phyloP scores from a whole-genome alignment of 2,113 vertebrate genomes.

The Pica pica region DNA sequence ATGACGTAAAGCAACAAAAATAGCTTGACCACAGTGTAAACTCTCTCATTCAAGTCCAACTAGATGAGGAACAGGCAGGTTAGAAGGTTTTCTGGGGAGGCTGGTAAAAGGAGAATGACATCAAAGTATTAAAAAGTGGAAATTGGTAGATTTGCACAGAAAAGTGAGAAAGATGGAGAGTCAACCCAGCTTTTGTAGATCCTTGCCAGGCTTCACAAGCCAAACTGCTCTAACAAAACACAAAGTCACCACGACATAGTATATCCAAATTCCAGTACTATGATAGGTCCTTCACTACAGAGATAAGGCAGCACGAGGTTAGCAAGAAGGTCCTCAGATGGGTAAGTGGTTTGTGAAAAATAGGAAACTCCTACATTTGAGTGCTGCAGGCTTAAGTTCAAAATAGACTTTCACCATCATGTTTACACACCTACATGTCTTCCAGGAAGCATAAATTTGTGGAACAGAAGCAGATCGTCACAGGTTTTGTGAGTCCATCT shows the following conservation, averaged over 20 bases:
- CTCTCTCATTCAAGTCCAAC: neutral
- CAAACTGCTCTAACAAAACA: neutral
- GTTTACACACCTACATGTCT: neutral
- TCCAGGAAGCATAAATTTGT: neutral
- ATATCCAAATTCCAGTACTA: neutral
- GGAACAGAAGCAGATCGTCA: neutral
- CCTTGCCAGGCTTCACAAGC: neutral
- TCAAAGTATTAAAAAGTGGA: neutral
- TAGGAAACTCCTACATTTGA: neutral
- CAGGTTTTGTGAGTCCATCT: neutral
- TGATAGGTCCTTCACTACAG: neutral
- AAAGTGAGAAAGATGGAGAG: neutral
- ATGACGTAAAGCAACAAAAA: neutral
- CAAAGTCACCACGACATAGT: neutral
- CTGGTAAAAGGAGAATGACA: neutral
- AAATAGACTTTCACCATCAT: neutral
- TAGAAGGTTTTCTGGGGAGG: neutral
- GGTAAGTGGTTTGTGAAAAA: neutral
- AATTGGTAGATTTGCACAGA: neutral
- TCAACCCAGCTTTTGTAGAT: neutral
- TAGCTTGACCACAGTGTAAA: neutral
- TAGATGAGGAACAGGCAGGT: neutral
- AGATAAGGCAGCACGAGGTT: neutral
- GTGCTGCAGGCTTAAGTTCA: neutral
- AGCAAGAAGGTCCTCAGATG: neutral